Evolutionary conservation across 30 jellyfish, hydroid and myxozoan species (phyloP), one percentile per base, ranked within the genome.

Genomic region (Mastigias papua): DNA sequence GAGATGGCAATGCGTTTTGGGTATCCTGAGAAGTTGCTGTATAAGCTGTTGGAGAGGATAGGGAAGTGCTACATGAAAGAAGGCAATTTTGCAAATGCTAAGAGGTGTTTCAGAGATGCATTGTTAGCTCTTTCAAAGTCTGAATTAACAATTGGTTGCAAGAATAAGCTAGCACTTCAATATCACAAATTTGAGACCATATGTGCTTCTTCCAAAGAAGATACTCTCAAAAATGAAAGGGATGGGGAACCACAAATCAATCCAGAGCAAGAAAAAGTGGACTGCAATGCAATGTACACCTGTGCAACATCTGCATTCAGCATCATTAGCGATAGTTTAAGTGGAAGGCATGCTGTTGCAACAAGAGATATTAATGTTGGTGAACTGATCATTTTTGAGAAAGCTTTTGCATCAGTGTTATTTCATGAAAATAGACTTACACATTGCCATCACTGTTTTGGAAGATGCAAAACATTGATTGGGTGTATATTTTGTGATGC

Each of bases 311-410:
- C 88, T 0, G 73, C 96, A 7, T 88, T 93, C 74, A 73, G 70
- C 34, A 81, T 93, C 28, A 60, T 57, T 30, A 37, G 73, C 65
- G 73, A 65, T 15, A 31, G 50, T 0, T 34, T 34, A 1, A 21
- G 50, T 33, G 98, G 98, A 28, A 60, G 98, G 35, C 80, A 72
- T 82, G 98, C 97, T 33, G 65, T 89, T 58, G 98, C 98, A 0
- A 37, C 84, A 26, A 75, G 86, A 61, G 94, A 93, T 32, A 93
- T 93, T 27, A 42, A 75, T 21, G 97, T 97, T 68, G 98, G 98
- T 10, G 98, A 93, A 46, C 80, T 88, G 49, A 89, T 93, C 28
- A 29, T 93, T n/a, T 76, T 84, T 65, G 98, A 93, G 68, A 76
- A 88, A 64, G 96, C 98, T 11, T 93, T 26, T 67, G 73, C 94